A percentile compares a stretch with the other conserved stretches of the same genome.
phyloP scores from a whole-genome alignment of 2,888 invertebrate species.

The Epinotia bilunana region DNA sequence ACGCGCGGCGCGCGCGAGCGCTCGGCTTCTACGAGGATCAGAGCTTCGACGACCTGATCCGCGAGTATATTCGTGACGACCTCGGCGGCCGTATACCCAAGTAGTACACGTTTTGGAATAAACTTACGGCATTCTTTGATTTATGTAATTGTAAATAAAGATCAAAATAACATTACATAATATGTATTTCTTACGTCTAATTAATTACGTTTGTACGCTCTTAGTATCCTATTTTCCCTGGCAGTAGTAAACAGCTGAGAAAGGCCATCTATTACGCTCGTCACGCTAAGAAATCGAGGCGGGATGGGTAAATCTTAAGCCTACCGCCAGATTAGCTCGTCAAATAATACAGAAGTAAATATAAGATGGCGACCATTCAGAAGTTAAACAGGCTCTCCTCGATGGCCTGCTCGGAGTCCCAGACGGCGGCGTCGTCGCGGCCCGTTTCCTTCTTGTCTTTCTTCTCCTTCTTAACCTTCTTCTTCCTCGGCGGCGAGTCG shows the following conservation, averaged over 20 bases:
- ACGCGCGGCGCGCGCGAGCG: slow-evolving; percentile 61
- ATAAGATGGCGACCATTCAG: not conserved
- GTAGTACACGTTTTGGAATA: not conserved
- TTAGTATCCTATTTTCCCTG: not conserved
- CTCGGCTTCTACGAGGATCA: slow-evolving; percentile 68
- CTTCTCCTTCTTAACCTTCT: not conserved
- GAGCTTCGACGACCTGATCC: slow-evolving; percentile 65
- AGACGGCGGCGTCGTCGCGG: slow-evolving; percentile 23
- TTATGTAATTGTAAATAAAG: not conserved
- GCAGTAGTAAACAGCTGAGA: too few species aligned
- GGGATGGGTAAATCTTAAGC: too few species aligned
- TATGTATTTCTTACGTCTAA: not conserved
- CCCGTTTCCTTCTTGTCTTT: not conserved
- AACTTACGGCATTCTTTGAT: not conserved
- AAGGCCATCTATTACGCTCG: not conserved
- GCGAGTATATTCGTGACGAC: slow-evolving; percentile 37
- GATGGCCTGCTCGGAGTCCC: slow-evolving; percentile 37
- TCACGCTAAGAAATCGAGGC: too few species aligned
- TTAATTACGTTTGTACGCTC: not conserved
- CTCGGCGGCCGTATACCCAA: slow-evolving; percentile 32
- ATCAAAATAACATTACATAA: not conserved
- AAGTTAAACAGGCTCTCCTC: slow-evolving; percentile 35
- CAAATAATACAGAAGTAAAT: too few species aligned
- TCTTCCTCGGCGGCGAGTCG: not conserved
- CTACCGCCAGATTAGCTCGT: too few species aligned